Evolutionary conservation across 2,797 vertebrate species (phyloP).

Genomic region (Chelonia mydas): DNA sequence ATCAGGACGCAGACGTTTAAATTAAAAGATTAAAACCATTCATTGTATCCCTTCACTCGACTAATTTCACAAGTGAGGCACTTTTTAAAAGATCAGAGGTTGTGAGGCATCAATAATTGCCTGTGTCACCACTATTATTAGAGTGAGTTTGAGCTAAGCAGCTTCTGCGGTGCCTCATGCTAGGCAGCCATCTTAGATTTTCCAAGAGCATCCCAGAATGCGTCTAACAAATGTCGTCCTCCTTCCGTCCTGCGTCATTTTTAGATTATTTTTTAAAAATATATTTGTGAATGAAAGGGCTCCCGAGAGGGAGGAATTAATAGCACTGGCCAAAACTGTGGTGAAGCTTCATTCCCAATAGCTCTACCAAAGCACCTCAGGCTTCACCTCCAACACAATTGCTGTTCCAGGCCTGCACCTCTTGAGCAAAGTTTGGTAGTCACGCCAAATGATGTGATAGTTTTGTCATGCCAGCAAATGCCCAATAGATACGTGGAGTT

Average conservation of each 20-base stretch:
- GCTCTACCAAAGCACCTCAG: background rate
- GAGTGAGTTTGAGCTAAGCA: background rate
- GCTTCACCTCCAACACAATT: background rate
- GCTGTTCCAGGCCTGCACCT: background rate
- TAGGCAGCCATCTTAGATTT: background rate
- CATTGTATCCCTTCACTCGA: background rate
- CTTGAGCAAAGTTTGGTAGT: background rate
- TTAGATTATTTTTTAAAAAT: background rate
- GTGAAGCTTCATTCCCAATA: background rate
- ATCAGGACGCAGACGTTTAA: background rate
- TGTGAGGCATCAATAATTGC: background rate
- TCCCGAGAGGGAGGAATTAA: background rate
- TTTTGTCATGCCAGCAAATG: background rate
- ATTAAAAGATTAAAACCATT: background rate
- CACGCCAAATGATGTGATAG: background rate
- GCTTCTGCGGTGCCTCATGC: fast-evolving
- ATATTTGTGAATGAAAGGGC: background rate
- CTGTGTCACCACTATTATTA: background rate
- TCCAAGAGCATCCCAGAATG: background rate
- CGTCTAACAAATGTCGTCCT: fast-evolving
- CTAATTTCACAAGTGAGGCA: background rate
- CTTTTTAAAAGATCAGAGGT: background rate
- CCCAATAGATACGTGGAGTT: fast-evolving
- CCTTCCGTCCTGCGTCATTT: background rate
- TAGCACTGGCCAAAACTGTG: background rate